Percentiles rank a stretch among this genome's conserved stretches.
Evolutionary conservation across 2,113 vertebrate species (phyloP).

Genomic region (Corythoichthys haematopterus): DNA sequence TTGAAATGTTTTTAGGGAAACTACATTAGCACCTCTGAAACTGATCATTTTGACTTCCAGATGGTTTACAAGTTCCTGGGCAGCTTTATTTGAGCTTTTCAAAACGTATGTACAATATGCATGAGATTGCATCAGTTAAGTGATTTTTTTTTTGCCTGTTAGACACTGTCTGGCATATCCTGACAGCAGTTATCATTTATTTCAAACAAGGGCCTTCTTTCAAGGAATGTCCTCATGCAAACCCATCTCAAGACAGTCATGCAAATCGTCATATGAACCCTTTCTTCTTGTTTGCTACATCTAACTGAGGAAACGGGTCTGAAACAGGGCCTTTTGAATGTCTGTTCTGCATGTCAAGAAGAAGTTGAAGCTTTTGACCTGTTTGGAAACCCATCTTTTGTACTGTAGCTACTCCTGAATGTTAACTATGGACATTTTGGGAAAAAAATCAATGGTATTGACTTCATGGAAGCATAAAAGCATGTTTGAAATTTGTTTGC

Average conservation of each 20-base stretch:
- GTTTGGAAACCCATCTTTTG: not conserved
- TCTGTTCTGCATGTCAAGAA: not conserved
- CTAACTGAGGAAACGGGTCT: not conserved
- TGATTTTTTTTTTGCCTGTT: conserved; percentile 11
- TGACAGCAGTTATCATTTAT: conserved; percentile 27
- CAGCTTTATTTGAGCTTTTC: conserved; percentile 5
- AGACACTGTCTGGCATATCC: conserved; percentile 14
- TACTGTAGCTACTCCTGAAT: not conserved
- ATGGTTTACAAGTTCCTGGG: conserved; percentile 32
- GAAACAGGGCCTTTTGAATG: not conserved
- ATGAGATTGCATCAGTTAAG: conserved; percentile 31
- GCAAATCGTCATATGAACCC: not conserved
- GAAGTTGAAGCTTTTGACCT: not conserved
- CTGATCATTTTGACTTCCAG: conserved; percentile 32
- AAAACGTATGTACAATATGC: conserved; percentile 46
- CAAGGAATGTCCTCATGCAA: conserved; percentile 9
- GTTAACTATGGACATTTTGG: not conserved
- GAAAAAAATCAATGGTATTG: too few relatives aligned
- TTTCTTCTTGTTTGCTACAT: not conserved
- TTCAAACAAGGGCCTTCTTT: conserved; percentile 16
- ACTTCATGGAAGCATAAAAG: too few relatives aligned
- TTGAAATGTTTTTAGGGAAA: too few relatives aligned
- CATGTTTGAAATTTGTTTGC: too few relatives aligned
- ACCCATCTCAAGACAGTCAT: not conserved
- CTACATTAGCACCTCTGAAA: not conserved